Conservation (phyloP, 2,797 vertebrate species). For the Psittacula derbiana region DNA sequence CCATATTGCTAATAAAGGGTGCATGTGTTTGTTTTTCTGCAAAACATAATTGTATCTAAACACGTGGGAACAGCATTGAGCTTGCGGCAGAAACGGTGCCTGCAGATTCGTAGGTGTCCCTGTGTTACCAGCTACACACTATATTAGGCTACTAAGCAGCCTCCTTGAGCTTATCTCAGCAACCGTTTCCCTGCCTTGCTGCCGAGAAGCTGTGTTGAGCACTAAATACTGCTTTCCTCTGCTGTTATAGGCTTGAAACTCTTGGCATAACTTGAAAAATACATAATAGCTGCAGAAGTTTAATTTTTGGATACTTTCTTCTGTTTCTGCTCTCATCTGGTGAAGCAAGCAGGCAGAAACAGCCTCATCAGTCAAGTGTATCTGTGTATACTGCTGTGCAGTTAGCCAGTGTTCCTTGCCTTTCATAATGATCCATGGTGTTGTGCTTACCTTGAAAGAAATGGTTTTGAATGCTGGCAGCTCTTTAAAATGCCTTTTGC, state of each 20-base stretch:
- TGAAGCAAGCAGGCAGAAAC: background rate
- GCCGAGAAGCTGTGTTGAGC: background rate
- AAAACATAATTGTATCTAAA: background rate
- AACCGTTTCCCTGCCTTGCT: background rate
- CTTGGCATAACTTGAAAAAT: background rate
- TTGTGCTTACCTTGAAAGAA: background rate
- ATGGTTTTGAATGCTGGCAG: background rate
- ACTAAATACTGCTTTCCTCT: background rate
- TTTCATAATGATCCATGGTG: background rate
- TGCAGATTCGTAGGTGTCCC: background rate
- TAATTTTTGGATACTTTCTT: background rate
- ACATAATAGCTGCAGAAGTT: background rate
- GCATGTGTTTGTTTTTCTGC: background rate
- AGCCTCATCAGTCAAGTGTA: background rate
- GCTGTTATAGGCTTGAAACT: background rate
- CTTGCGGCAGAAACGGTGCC: background rate
- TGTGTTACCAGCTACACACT: background rate
- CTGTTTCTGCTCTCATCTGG: background rate
- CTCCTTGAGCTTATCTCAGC: background rate
- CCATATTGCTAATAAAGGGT: background rate
- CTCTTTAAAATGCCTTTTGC: background rate
- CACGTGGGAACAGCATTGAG: background rate
- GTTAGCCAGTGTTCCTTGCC: background rate
- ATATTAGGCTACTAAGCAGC: background rate
- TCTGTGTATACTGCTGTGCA: background rate